Evolutionary conservation across 2,888 invertebrate genomes (phyloP), one percentile per base, ranked within the genome.

Genomic region (Drosophila dives): DNA sequence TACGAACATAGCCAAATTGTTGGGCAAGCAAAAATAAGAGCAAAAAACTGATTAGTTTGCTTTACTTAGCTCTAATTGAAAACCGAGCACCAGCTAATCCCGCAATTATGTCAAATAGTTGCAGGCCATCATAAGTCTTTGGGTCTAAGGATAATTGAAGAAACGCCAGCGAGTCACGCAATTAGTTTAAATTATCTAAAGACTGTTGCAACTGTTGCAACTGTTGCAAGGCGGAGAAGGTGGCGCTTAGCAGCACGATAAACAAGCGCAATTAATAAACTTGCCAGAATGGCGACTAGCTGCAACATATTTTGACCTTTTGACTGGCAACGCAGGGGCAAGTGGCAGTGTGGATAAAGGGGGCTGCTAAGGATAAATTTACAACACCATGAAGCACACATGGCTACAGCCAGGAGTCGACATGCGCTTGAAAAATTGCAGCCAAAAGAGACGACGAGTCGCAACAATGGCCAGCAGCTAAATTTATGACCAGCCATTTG

Each of bases 401-500:
- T 87, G 88, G 82, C 83, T 76, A 70, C 53, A 36, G 69, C 62
- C 71, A 67, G 77, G 62, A 83, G 71, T 74, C 79, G 77, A 62
- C 77, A 60, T 67, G 70, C 75, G 87, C 64, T 80, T 87, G 90
- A 87, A 90, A 90, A 87, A 87, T 89, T 82, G 83, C 89, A 79
- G 33, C 70, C 66, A 68, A 72, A 77, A 56, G 56, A 56, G 80
- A 81, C 64, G 74, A 64, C 26, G 64, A 66, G 64, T 67, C 59
- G 70, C 69, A 81, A 82, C 83, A 87, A 84, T 80, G 80, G 75
- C 75, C 67, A 75, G 54, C 70, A 38, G 45, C 62, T 54, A 20
- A 90, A 90, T 90, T 90, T 91, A 90, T 91, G 81, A 74, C 86
- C 76, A 75, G 75, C 84, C 89, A 91, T 89, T 90, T 83, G 86